Base-by-base conservation (phyloP, 2,113 vertebrate genomes). In the Lethenteron reissneri region DNA sequence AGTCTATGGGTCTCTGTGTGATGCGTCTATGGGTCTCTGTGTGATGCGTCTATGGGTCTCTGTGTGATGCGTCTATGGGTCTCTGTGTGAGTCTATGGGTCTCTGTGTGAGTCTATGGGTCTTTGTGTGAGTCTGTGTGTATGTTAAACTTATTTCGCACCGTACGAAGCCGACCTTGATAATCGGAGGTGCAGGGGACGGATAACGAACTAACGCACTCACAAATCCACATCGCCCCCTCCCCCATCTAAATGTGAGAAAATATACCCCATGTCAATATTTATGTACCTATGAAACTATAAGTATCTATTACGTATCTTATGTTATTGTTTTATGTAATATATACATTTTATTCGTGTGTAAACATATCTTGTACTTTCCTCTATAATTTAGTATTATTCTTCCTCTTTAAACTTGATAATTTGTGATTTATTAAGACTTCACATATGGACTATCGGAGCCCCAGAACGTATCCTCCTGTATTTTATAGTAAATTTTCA, bases 351-450 rank as follows among this genome's bases (percentile, higher is more conserved):
- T 64, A 64, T 14, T 64, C 8, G 60, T 8, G 8, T 64, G 60
- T 64, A 6, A 64, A 64, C 1, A 64, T 64, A 64, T 64, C 7
- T 64, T 64, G 14, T 64, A 19, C 60, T 15, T 14, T 64, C n/a
- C 64, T 41, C 5, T 41, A 10, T 68, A 11, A 68, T 68, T 68
- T 68, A 11, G 64, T 68, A 68, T 68, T 64, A 19, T 19, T 64
- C 64, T 9, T 68, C 64, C 64, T 68, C 64, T 11, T 68, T 68
- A 11, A 68, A 68, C 21, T 68, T n/a, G n/a, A 68, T 68, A 68
- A 68, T 68, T 68, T 68, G 64, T 68, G 64, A 68, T 68, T 68
- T 8, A 68, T 68, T 68, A 68, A 68, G 64, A 68, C 64, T 11
- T 68, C 2, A 11, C 64, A 68, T 2, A 64, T 64, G 14, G 60